Evolutionary conservation across 2,888 invertebrate genomes (phyloP), one percentile per base, ranked within the genome.

Genomic region (Coelopa pilipes): DNA sequence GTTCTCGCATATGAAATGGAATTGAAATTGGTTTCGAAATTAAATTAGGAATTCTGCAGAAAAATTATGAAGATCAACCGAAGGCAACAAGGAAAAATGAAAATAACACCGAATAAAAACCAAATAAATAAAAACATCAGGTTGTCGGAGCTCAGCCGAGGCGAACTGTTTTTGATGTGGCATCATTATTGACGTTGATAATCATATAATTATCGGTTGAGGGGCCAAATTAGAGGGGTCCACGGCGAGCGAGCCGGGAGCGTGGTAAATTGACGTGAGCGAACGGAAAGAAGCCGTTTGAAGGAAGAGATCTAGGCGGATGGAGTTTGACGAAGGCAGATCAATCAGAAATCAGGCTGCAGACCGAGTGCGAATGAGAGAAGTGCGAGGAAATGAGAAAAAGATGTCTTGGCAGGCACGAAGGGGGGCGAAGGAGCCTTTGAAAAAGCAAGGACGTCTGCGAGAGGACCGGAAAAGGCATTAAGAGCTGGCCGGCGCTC

Each of bases 11-110:
- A 46, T 65, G 65, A 59, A 45, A 69, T 46, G 69, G 46, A 46
- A 69, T 69, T 69, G 46, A 69, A 69, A 69, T 59, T 69, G 19
- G 34, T 55, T 19, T 45, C n/a, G 19, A 59, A 69, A 69, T 69
- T 59, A 69, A 59, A 46, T 69, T 57, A 17, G 46, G 69, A 65
- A 57, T 69, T 66, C 66, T 66, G 66, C 50, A 17, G 66, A 66
- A 66, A 49, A 66, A 66, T 21, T 49, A 34, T 34, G 34, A 34
- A 34, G 34, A 34, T 34, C 34, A 34, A 34, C 34, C 34, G 7
- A 7, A 34, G 34, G 7, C 34, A 34, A 34, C 24, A 59, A 59
- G 50, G 21, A 47, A 50, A 2, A 24, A 24, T 19, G 50, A 19
- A 47, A 50, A 2, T 13, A 24, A 47, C 2, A 13, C 17, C 10